A percentile compares a stretch with the other conserved stretches of the same genome.
phyloP scores from a whole-genome alignment of 2,888 invertebrate species.

The Gryllus longicercus region DNA sequence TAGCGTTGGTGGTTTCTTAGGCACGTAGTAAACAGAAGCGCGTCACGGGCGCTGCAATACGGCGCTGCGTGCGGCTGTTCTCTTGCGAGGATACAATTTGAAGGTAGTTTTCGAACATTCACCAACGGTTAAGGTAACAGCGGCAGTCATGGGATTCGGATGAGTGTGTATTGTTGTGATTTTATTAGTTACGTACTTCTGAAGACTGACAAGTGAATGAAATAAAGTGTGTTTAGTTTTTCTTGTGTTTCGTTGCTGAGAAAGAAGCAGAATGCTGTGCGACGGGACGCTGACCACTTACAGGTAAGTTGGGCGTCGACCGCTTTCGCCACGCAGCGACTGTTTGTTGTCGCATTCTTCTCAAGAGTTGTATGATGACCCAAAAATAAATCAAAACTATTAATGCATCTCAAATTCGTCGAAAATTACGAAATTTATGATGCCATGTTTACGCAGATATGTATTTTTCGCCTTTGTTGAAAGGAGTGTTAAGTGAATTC shows the following conservation, averaged over 20 bases:
- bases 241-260: background rate
- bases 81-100: background rate
- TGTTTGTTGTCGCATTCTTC: background rate
- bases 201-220: background rate
- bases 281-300: constrained; percentile 2
- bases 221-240: background rate
- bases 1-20: background rate
- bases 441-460: too few species aligned
- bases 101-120: constrained; percentile 17
- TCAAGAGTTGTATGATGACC: too few species aligned
- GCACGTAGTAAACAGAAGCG: background rate
- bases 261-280: background rate
- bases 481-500: too few species aligned
- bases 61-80: background rate
- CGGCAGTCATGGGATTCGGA: background rate
- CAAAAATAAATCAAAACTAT: too few species aligned
- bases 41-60: background rate
- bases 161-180: background rate
- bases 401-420: too few species aligned
- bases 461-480: too few species aligned
- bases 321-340: background rate
- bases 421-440: too few species aligned
- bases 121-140: background rate
- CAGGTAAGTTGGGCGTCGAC: constrained; percentile 10
- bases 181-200: background rate